Conservation (phyloP, 1,140 invertebrate species). For the Sipha flava region DNA sequence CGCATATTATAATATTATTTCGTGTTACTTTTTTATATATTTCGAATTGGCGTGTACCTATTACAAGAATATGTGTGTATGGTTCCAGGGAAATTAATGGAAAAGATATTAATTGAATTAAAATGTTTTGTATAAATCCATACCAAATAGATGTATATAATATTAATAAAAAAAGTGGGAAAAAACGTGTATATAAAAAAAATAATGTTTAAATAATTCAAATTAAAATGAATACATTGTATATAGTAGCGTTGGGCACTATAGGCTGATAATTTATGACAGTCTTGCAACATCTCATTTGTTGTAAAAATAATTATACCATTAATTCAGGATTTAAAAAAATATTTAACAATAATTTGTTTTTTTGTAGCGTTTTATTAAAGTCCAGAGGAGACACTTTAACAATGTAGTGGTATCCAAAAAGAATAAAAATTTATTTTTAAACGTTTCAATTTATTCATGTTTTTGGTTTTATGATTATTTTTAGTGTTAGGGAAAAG, state of each 20-base stretch:
- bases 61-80: not conserved
- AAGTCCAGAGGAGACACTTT: not conserved
- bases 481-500: not conserved
- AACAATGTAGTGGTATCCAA: too few species aligned
- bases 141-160: not conserved
- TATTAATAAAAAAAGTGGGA: not conserved
- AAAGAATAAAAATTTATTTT: not conserved
- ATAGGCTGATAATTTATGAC: not conserved
- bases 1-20: not conserved
- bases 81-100: not conserved
- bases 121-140: not conserved
- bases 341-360: not conserved
- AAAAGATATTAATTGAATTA: not conserved
- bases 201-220: not conserved
- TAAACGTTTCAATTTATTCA: not conserved
- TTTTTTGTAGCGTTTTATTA: not conserved
- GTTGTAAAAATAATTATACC: not conserved
- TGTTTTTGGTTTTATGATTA: not conserved
- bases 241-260: not conserved
- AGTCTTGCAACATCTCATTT: not conserved
- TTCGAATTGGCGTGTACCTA: not conserved
- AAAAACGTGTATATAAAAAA: not conserved
- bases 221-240: not conserved
- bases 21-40: not conserved
- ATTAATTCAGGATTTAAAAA: not conserved